A percentile compares a stretch with the other conserved stretches of the same genome.
Conservation (phyloP, 2,888 invertebrate species). For the Scaptomyza caliginosa region DNA sequence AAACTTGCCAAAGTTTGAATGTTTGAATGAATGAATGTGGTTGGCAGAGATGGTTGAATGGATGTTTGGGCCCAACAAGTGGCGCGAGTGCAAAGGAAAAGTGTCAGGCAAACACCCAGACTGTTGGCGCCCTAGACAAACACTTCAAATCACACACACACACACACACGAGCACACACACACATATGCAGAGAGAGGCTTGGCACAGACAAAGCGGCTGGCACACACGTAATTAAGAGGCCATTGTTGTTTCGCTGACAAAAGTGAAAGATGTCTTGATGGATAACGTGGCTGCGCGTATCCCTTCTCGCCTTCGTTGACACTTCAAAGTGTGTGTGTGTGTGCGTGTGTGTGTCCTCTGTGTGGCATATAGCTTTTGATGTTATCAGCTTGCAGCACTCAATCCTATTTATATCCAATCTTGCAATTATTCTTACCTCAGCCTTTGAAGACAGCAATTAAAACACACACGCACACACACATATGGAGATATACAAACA, state of each 20-base stretch:
- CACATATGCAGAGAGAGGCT: slow-evolving; percentile 22
- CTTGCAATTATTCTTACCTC: slow-evolving; percentile 81
- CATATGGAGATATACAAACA: slow-evolving; percentile 35
- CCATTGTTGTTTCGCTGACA: slow-evolving; percentile 83
- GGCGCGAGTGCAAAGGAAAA: slow-evolving; percentile 66
- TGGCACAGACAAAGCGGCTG: slow-evolving; percentile 39
- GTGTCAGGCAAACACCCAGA: slow-evolving; percentile 74
- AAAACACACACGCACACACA: slow-evolving; percentile 49
- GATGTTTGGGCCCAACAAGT: slow-evolving; percentile 52
- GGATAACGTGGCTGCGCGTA: slow-evolving; percentile 73
- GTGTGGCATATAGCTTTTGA: slow-evolving; percentile 48
- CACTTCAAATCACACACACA: slow-evolving; percentile 38
- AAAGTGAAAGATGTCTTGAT: slow-evolving; percentile 83
- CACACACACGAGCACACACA: slow-evolving; percentile 16
- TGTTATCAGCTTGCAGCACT: slow-evolving; percentile 55
- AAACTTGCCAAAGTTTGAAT: slow-evolving; percentile 18
- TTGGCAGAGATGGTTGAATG: not conserved
- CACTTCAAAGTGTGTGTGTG: slow-evolving; percentile 77
- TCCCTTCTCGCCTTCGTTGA: slow-evolving; percentile 73
- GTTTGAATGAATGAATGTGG: not conserved
- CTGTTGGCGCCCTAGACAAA: slow-evolving; percentile 63
- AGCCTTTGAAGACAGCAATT: slow-evolving; percentile 72
- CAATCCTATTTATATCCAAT: slow-evolving; percentile 71
- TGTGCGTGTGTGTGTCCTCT: slow-evolving; percentile 31
- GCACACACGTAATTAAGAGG: slow-evolving; percentile 81